These are phyloP conservation scores for Epiperipatus broadwayi DNA, from an alignment of 2,888 invertebrate species.

Conservation along the genomic window DNA sequence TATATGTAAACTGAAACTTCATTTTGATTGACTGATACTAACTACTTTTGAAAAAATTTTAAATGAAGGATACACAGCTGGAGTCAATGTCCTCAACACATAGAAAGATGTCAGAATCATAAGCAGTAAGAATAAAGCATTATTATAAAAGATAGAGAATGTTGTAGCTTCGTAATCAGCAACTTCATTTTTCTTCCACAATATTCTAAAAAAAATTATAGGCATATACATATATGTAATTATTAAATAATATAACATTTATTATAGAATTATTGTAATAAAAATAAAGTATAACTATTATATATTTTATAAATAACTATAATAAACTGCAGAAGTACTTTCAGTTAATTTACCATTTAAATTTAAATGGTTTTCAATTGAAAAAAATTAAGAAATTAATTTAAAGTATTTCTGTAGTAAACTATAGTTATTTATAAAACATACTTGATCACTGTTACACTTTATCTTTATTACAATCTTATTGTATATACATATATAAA, in stretches of 20 bases:
- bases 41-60: not conserved
- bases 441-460: too few species aligned
- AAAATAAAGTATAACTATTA: not conserved
- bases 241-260: constrained; percentile 5
- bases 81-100: constrained; percentile 64
- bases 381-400: too few species aligned
- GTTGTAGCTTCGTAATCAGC: constrained; percentile 98
- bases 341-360: too few species aligned
- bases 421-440: too few species aligned
- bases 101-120: constrained; percentile 88
- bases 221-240: not conserved
- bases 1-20: not conserved
- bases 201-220: constrained; percentile 18
- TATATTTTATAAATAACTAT: not conserved
- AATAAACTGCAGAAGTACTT: constrained; percentile 4
- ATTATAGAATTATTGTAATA: not conserved
- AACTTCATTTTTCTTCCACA: constrained; percentile 99
- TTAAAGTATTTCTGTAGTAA: too few species aligned
- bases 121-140: constrained; percentile 77
- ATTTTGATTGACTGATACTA: not conserved
- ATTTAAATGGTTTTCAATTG: too few species aligned
- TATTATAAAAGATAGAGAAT: constrained; percentile 97
- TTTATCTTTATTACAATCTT: too few species aligned
- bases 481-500: too few species aligned
- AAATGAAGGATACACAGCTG: constrained; percentile 54